Percentiles rank a stretch among this genome's conserved stretches.
Evolutionary conservation across 2,113 vertebrate genomes (phyloP).

Genomic region (Eulacestoma nigropectus): DNA sequence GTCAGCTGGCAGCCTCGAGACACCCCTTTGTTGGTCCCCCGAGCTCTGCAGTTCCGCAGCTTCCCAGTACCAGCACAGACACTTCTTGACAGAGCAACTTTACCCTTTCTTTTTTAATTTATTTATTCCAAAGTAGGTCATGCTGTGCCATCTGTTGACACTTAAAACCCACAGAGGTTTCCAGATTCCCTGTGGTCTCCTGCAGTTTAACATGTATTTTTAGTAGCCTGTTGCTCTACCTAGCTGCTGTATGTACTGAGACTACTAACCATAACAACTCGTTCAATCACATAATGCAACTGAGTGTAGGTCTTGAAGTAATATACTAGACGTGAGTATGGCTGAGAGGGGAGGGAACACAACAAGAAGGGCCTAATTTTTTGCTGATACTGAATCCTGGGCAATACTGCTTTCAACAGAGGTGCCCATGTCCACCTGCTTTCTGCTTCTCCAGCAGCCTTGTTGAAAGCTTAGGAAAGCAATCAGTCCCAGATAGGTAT

Average conservation of each 20-base stretch:
- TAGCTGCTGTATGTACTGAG: not conserved
- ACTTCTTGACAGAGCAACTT: not conserved
- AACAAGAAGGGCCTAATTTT: not conserved
- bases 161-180: not conserved
- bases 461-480: not conserved
- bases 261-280: not conserved
- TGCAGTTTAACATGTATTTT: not conserved
- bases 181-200: not conserved
- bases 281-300: not conserved
- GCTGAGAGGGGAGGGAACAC: not conserved
- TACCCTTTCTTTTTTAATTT: not conserved
- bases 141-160: not conserved
- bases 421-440: not conserved
- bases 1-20: not conserved
- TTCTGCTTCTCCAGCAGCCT: not conserved
- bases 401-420: not conserved
- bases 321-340: not conserved
- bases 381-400: not conserved
- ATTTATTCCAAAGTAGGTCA: slow-evolving; percentile 20
- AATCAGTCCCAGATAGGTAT: not conserved
- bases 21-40: not conserved
- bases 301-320: not conserved
- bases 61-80: not conserved
- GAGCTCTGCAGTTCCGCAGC: not conserved
- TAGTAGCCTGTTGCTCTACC: not conserved